Evolutionary conservation across 2,113 vertebrate genomes (phyloP).

Genomic region (Tautogolabrus adspersus): DNA sequence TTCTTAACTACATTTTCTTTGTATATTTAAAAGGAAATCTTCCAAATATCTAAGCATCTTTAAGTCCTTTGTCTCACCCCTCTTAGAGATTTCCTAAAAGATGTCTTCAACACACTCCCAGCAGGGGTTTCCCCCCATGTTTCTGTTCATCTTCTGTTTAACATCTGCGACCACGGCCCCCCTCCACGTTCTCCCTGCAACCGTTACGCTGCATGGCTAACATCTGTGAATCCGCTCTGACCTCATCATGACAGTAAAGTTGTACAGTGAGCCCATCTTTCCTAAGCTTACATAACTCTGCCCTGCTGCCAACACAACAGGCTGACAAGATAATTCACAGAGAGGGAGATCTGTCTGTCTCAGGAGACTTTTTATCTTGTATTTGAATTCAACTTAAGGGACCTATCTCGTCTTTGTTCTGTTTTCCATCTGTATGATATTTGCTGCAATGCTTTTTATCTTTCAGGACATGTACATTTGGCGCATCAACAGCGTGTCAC

Average conservation of each 20-base stretch:
- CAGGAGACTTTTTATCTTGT: slow-evolving; percentile 8
- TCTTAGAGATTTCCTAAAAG: not conserved
- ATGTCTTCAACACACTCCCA: not conserved
- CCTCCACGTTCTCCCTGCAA: slow-evolving; percentile 35
- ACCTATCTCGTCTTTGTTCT: slow-evolving; percentile 12
- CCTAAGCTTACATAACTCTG: slow-evolving; percentile 13
- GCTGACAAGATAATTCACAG: slow-evolving; percentile 6
- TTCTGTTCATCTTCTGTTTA: slow-evolving; percentile 41
- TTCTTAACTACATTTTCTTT: slow-evolving; percentile 17
- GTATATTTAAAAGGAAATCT: slow-evolving; percentile 6
- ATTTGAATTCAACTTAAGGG: not conserved
- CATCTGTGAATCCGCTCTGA: slow-evolving; percentile 47
- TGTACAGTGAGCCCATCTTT: slow-evolving; percentile 12
- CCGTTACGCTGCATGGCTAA: slow-evolving; percentile 9
- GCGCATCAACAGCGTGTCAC: slow-evolving; percentile 11
- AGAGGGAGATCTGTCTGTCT: not conserved
- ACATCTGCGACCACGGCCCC: not conserved
- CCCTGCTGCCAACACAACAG: not conserved
- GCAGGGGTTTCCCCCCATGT: slow-evolving; percentile 14
- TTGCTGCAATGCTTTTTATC: slow-evolving; percentile 7
- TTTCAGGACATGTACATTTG: slow-evolving; percentile 5
- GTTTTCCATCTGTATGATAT: slow-evolving; percentile 25
- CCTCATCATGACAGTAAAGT: slow-evolving; percentile 43
- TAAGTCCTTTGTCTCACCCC: not conserved
- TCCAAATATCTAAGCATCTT: not conserved